phyloP scores from a whole-genome alignment of 2,113 vertebrate species.

The Dendropsophus ebraccatus region DNA sequence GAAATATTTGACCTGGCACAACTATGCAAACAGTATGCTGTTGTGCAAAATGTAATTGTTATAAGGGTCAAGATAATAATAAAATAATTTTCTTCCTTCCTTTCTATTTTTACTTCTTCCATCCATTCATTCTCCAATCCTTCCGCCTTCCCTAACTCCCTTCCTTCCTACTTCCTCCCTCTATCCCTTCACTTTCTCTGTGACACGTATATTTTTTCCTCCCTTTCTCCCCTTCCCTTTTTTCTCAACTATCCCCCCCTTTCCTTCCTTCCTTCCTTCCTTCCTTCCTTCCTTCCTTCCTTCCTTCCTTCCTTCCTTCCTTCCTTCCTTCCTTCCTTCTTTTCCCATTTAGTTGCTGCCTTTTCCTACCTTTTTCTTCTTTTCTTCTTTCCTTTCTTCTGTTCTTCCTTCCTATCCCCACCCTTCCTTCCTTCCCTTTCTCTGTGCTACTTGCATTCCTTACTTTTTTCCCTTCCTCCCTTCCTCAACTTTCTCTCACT shows the following conservation, averaged over 20 bases:
- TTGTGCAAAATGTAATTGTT: neutral
- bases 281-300: neutral
- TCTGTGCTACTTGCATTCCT: no score
- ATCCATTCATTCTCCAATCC: no score
- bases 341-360: no score
- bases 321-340: neutral
- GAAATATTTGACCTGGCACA: slow-evolving; percentile 24
- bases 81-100: neutral
- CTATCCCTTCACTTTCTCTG: neutral
- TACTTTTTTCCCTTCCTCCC: neutral
- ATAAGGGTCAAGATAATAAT: neutral
- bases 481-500: neutral
- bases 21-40: neutral
- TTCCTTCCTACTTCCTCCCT: neutral
- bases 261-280: neutral
- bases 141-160: neutral
- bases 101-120: no score
- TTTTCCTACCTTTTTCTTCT: no score
- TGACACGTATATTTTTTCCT: no score
- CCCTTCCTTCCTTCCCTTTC: neutral
- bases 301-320: neutral
- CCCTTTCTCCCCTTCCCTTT: neutral
- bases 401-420: neutral
- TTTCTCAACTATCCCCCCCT: neutral
- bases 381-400: neutral